phyloP scores from a whole-genome alignment of 1,140 invertebrate species.

The Leptinotarsa undecemlineata region DNA sequence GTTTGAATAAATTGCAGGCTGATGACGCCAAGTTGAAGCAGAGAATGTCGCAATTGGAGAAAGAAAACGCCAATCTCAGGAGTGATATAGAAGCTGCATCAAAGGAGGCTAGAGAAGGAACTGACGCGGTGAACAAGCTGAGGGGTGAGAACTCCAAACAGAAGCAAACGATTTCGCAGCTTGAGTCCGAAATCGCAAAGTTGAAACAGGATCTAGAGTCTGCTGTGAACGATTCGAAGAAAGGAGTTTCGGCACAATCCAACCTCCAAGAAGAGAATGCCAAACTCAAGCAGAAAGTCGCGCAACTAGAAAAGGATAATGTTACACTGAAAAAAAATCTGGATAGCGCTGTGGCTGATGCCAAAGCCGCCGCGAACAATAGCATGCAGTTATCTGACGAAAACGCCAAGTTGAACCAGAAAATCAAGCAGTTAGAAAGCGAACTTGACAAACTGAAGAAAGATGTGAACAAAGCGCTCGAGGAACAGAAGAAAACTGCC shows the following conservation, averaged over 20 bases:
- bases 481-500: constrained; percentile 11
- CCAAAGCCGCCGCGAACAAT: constrained; percentile 6
- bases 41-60: constrained; percentile 29
- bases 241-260: constrained; percentile 8
- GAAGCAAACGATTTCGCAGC: constrained; percentile 29
- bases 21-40: constrained; percentile 34
- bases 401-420: constrained; percentile 14
- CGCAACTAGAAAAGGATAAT: constrained; percentile 31
- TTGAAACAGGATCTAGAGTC: constrained; percentile 32
- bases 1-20: constrained; percentile 24
- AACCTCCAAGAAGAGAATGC: constrained; percentile 17
- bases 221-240: constrained; percentile 10
- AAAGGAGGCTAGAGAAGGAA: constrained; percentile 23
- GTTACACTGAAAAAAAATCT: constrained; percentile 33
- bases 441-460: constrained; percentile 12
- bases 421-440: constrained; percentile 9
- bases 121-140: constrained; percentile 21
- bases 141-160: constrained; percentile 28
- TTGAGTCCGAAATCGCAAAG: constrained; percentile 32
- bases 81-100: constrained; percentile 28
- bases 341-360: constrained; percentile 23
- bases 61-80: constrained; percentile 25
- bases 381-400: constrained; percentile 7
- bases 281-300: constrained; percentile 34
- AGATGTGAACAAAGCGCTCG: not conserved